Evolutionary conservation across 2,888 invertebrate genomes (phyloP).

Genomic region (Bembecia ichneumoniformis): DNA sequence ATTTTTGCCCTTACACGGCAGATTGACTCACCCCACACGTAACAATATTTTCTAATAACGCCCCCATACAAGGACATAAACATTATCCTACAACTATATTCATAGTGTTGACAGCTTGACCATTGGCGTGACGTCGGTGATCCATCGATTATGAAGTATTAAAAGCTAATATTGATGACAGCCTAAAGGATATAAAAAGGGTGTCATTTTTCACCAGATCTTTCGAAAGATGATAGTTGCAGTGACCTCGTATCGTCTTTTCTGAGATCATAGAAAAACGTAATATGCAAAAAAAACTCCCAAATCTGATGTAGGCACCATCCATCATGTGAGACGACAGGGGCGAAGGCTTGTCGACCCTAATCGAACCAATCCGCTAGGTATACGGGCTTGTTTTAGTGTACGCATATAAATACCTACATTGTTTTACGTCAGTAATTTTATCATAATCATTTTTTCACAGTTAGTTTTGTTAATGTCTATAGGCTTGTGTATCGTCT

Average conservation of each 20-base stretch:
- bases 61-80: too few relatives aligned
- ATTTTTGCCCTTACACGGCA: too few relatives aligned
- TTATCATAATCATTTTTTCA: background rate
- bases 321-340: constrained; percentile 61
- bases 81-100: too few relatives aligned
- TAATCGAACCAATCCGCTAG: constrained; percentile 44
- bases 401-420: background rate
- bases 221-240: constrained; percentile 1
- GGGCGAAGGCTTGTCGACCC: constrained; percentile 63
- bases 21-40: too few relatives aligned
- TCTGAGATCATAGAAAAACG: constrained; percentile 27
- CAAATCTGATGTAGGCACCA: constrained; percentile 56
- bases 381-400: constrained; percentile 2
- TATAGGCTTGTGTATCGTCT: background rate
- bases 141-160: too few relatives aligned
- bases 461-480: background rate
- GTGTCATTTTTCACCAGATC: background rate
- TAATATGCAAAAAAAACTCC: constrained; percentile 48
- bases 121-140: too few relatives aligned
- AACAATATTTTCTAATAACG: too few relatives aligned
- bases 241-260: constrained; percentile 25
- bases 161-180: too few relatives aligned
- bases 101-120: too few relatives aligned
- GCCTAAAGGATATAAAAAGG: background rate
- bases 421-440: constrained; percentile 4